Evolutionary conservation across 2,888 invertebrate species (phyloP).

Genomic region (Desoria tigrina): DNA sequence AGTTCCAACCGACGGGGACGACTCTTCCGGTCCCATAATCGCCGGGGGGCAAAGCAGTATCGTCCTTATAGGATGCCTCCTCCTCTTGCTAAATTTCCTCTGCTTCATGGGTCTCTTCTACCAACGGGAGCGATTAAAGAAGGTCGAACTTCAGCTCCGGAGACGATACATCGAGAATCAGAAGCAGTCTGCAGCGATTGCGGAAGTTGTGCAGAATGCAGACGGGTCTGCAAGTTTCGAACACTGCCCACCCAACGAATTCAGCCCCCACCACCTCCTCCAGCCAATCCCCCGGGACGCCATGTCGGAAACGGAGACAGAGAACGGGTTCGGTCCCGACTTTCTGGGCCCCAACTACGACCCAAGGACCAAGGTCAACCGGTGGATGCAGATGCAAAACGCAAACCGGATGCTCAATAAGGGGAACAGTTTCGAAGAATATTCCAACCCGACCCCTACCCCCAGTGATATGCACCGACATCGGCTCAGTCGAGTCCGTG

Average conservation of each 20-base stretch:
- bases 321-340: constrained; percentile 52
- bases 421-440: constrained; percentile 29
- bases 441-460: constrained; percentile 17
- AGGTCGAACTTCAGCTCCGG: constrained; percentile 44
- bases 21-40: constrained; percentile 1
- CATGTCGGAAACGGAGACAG: constrained; percentile 52
- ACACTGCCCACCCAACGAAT: neutral
- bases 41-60: constrained; percentile 44
- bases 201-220: constrained; percentile 23
- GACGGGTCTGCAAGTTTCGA: constrained; percentile 28
- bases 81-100: constrained; percentile 46
- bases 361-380: constrained; percentile 50
- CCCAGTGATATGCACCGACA: constrained; percentile 24
- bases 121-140: constrained; percentile 48
- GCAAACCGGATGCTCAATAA: constrained; percentile 26
- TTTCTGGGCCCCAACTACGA: constrained; percentile 52
- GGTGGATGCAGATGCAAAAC: constrained; percentile 53
- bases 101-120: constrained; percentile 52
- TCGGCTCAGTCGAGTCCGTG: neutral
- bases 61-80: constrained; percentile 46
- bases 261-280: neutral
- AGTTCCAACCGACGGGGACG: neutral
- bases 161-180: constrained; percentile 34
- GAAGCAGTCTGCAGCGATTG: constrained; percentile 13
- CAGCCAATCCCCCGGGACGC: constrained; percentile 29